Conservation (phyloP, 2,888 invertebrate genomes). For the Griposia aprilina region DNA sequence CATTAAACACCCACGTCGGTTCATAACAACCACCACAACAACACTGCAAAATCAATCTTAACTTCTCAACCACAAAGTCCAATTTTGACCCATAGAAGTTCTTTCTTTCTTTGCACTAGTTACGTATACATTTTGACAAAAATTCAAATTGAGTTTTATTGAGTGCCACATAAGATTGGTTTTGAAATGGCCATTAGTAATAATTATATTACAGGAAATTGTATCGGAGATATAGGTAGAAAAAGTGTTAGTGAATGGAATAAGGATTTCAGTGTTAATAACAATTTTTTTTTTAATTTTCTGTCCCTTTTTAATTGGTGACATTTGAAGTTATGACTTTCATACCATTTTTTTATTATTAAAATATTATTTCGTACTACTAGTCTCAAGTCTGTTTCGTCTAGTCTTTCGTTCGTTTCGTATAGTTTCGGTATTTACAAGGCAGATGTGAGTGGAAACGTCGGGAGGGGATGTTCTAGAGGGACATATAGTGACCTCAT, state of each 20-base stretch:
- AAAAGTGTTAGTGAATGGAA: conserved; percentile 75
- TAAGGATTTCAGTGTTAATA: conserved; percentile 63
- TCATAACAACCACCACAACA: conserved; percentile 67
- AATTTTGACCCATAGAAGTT: conserved; percentile 40
- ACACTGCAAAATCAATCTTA: conserved; percentile 69
- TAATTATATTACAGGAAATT: conserved; percentile 79
- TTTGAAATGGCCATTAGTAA: conserved; percentile 60
- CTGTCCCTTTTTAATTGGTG: too few relatives aligned
- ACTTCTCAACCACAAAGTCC: background rate
- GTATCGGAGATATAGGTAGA: conserved; percentile 78
- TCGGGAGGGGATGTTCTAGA: too few relatives aligned
- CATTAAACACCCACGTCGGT: conserved; percentile 87
- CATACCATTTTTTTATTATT: too few relatives aligned
- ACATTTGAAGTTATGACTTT: too few relatives aligned
- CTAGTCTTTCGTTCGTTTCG: too few relatives aligned
- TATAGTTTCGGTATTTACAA: too few relatives aligned
- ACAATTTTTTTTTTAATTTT: conserved; percentile 29
- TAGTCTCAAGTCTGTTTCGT: too few relatives aligned
- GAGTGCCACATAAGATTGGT: conserved; percentile 60
- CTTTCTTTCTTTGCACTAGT: conserved; percentile 52
- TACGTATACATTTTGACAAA: conserved; percentile 38
- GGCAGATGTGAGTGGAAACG: too few relatives aligned
- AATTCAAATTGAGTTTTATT: conserved; percentile 71
- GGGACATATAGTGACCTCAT: too few relatives aligned
- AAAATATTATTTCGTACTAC: too few relatives aligned